Percentiles rank a stretch among this genome's conserved stretches.
Evolutionary conservation across 2,797 vertebrate species (phyloP).

Genomic region (Salarias fasciatus): DNA sequence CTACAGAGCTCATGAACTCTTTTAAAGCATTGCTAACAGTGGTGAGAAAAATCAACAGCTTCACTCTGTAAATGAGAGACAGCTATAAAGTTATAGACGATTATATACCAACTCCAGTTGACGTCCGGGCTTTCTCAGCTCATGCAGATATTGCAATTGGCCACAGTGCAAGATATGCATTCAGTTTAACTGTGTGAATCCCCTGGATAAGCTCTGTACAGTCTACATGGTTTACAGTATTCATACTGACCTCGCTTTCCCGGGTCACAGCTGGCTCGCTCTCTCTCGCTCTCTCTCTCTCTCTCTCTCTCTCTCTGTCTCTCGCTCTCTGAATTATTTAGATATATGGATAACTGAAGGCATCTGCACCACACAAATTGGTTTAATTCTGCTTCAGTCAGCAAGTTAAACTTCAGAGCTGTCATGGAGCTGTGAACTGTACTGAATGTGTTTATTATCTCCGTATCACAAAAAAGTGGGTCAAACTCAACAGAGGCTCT

Average conservation of each 20-base stretch:
- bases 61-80: neutral
- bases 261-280: constrained; percentile 26
- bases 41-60: neutral
- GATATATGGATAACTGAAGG: constrained; percentile 48
- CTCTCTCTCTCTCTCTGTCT: neutral
- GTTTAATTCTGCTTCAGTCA: constrained; percentile 42
- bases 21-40: no score
- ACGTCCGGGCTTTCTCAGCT: constrained; percentile 4
- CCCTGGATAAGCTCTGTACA: neutral
- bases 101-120: neutral
- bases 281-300: neutral
- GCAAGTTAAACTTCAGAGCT: constrained; percentile 28
- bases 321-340: no score
- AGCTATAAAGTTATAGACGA: neutral
- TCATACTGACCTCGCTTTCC: constrained; percentile 1
- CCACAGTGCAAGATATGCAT: neutral
- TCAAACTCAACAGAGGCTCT: constrained; percentile 47
- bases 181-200: constrained; percentile 3
- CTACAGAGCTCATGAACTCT: no score
- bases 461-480: constrained; percentile 61
- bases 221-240: constrained; percentile 2
- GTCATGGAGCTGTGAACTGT: constrained; percentile 26
- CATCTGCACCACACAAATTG: constrained; percentile 40
- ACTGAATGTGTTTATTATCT: constrained; percentile 58
- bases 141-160: constrained; percentile 2